phyloP scores from a whole-genome alignment of 2,113 vertebrate genomes.

The Peromyscus californicus region DNA sequence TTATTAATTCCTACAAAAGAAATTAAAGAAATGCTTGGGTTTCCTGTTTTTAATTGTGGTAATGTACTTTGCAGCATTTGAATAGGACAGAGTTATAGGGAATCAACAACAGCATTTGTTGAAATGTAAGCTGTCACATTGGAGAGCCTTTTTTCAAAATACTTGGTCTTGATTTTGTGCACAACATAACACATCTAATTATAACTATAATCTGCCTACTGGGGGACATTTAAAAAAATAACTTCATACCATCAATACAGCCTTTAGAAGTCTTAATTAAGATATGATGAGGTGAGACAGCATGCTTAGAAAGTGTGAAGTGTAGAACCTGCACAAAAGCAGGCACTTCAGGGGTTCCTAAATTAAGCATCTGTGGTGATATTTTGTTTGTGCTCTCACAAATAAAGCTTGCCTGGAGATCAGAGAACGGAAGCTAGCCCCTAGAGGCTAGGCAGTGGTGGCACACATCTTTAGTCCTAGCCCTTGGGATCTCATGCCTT shows the following conservation, averaged over 20 bases:
- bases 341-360: neutral
- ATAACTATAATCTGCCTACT: neutral
- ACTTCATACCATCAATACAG: neutral
- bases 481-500: no score
- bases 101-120: neutral
- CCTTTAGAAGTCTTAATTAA: slow-evolving; percentile 6
- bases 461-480: no score
- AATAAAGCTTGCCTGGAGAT: no score
- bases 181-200: neutral
- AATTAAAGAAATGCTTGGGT: neutral
- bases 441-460: no score
- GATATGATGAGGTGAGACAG: neutral
- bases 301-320: neutral
- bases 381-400: no score
- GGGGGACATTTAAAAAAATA: neutral
- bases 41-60: neutral
- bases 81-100: neutral
- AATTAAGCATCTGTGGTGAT: neutral
- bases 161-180: neutral
- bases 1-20: neutral
- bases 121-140: neutral
- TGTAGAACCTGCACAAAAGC: neutral
- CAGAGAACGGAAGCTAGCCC: no score
- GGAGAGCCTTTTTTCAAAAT: neutral
- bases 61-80: neutral